Base-by-base conservation (phyloP, 2,888 invertebrate genomes). In the Monochamus alternatus region DNA sequence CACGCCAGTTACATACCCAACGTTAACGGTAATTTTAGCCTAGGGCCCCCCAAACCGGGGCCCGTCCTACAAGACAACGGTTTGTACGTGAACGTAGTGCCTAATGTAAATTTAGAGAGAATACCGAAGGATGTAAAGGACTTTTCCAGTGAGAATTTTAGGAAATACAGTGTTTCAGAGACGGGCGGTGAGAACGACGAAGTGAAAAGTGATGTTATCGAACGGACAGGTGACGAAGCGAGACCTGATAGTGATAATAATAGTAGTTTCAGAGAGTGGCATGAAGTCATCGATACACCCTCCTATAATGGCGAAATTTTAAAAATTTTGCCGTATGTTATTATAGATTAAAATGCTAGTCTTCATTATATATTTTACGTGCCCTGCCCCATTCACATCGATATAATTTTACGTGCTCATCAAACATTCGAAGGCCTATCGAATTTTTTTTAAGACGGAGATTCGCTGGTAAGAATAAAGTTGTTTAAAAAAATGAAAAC, bases 311-410 rank as follows among this genome's bases (percentile, higher is more conserved):
- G 94, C 87, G 94, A 95, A 88, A 91, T 92, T 87, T 93, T 98
- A 88, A 93, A 96, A 89, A 96, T 98, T 91, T 93, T 98, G 93
- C 98, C 98, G 91, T 98, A 98, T 91, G 97, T 97, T 90, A 95
- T 97, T 89, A 95, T 97, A 90, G 97, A 98, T 94, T 97, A 91
- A 92, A 82, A 75, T 79, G 75, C 80, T 80, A 80, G 80, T 80
- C 80, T 76, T 78, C 52, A 70, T 76, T 74, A 76, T 73, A 43
- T 74, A 76, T 68, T 69, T 74, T 62, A 71, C 55, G 66, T 62
- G 67, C 67, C 73, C 73, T 73, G 73, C 73, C 60, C 67, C 66
- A 43, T 59, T 44, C 63, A 44, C 32, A 12, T 55, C 55, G 60
- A 43, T 51, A 14, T 51, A 8, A 60, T 63, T 62, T 51, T 38